A percentile compares a stretch with the other conserved stretches of the same genome.
Conservation (phyloP, 2,113 vertebrate genomes). For the Irena cyanogastra region DNA sequence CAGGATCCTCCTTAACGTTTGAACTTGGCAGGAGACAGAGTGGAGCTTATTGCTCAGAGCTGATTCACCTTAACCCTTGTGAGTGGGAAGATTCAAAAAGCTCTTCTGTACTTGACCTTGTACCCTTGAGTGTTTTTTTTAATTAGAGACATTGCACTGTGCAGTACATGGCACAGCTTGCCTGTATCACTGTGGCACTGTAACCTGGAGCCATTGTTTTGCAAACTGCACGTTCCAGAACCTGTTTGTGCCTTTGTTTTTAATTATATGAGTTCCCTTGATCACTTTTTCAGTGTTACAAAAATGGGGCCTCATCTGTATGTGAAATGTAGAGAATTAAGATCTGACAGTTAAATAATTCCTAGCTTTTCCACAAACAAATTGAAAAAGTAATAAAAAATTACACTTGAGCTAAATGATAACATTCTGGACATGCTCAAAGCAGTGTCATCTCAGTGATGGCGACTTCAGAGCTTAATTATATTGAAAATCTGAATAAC, state of each 20-base stretch:
- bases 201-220: not conserved
- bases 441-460: not conserved
- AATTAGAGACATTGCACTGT: not conserved
- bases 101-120: not conserved
- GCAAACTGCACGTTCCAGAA: not conserved
- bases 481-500: not conserved
- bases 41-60: not conserved
- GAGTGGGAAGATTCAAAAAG: not conserved
- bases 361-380: not conserved
- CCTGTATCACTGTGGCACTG: not conserved
- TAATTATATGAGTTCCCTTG: not conserved
- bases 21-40: not conserved
- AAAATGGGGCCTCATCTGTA: not conserved
- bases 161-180: not conserved
- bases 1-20: not conserved
- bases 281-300: not conserved
- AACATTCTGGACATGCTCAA: not conserved
- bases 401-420: not conserved
- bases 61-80: not conserved
- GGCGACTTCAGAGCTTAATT: not conserved
- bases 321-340: not conserved
- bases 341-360: not conserved
- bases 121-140: not conserved
- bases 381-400: not conserved
- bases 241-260: not conserved